Evolutionary conservation across 2,113 vertebrate species (phyloP), one percentile per base, ranked within the genome.

Genomic region (Paralichthys olivaceus): DNA sequence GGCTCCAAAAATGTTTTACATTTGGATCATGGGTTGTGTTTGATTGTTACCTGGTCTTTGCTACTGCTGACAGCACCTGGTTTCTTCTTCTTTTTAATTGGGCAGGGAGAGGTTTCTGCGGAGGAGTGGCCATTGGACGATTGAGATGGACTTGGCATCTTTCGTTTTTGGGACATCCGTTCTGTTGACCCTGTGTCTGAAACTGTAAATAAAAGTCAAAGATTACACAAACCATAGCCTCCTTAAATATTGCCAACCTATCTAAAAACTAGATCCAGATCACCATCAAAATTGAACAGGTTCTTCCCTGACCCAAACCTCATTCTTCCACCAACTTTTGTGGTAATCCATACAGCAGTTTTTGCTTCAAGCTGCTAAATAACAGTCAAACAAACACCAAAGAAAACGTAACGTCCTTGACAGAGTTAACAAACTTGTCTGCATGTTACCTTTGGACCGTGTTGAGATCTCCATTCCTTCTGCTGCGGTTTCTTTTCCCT

Each of bases 1-100:
- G 37, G 37, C 9, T 37, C 34, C 34, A 37, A 19, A 43, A 47
- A 47, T 7, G 5, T 53, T 32, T 37, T 13, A 4, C 5, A 14
- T 58, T 4, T 17, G 29, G 15, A 13, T 45, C 1, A 40, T 2
- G 32, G 34, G 56, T 26, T 58, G 90, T 45, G 14, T 14, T 47
- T 63, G 62, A 55, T 12, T 7, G 23, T 56, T 96, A 99, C 98
- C 98, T 99, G 98, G 75, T 99, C 97, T 93, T 99, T 99, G 93
- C 90, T 97, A 91, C 92, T 96, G 92, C 96, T 95, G 70, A 98
- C 91, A 68, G 97, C 94, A 75, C 98, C 98, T 20, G 98, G 98
- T 93, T 98, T 99, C 94, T 98, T 99, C 95, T 99, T 99, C 96
- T 98, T 99, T 94, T 97, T 99, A 75, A 96, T 89, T 25, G 97